These are phyloP conservation scores for Lepus europaeus DNA, from an alignment of 2,113 vertebrate species.

Conservation along the genomic window DNA sequence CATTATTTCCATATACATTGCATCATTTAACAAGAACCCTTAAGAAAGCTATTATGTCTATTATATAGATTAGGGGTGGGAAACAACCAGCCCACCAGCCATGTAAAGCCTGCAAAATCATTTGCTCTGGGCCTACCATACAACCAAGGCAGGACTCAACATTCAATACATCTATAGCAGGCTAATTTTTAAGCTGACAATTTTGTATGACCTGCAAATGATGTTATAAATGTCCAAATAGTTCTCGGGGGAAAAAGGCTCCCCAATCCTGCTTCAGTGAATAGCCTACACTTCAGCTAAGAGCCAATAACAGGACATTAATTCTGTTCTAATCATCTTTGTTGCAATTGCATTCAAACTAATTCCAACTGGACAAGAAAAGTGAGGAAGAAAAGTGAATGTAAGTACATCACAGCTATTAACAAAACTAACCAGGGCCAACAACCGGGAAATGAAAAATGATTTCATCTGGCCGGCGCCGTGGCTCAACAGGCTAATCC, in stretches of 20 bases:
- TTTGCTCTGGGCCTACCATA: too few species aligned
- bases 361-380: background rate
- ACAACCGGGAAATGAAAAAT: background rate
- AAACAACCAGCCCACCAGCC: too few species aligned
- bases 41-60: background rate
- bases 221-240: too few species aligned
- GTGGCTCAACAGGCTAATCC: too few species aligned
- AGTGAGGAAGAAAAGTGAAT: background rate
- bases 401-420: background rate
- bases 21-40: background rate
- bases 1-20: background rate
- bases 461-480: too few species aligned
- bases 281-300: background rate
- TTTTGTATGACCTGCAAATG: too few species aligned
- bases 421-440: constrained; percentile 5
- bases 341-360: background rate
- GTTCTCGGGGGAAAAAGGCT: too few species aligned
- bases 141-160: too few species aligned
- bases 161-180: too few species aligned
- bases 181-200: too few species aligned
- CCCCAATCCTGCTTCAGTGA: background rate
- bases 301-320: background rate
- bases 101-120: too few species aligned
- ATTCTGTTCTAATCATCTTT: background rate
- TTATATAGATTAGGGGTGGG: background rate